Evolutionary conservation across 2,797 vertebrate species (phyloP).

Genomic region (Tauraco hartlaubi): DNA sequence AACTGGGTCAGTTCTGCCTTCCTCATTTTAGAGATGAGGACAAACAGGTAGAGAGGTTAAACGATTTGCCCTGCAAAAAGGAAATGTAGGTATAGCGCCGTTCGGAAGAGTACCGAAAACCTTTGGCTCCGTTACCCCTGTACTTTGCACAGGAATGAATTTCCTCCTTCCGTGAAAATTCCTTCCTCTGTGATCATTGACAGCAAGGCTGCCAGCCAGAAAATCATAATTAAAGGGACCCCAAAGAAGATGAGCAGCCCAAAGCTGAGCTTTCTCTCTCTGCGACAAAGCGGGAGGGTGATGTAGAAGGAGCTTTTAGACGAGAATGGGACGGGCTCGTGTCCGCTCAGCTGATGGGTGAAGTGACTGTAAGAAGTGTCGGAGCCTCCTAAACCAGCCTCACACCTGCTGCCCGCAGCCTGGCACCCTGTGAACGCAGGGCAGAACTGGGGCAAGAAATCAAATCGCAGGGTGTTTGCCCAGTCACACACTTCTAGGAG

Average conservation of each 20-base stretch:
- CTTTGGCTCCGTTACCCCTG: neutral
- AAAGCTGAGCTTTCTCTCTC: neutral
- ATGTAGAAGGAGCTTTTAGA: neutral
- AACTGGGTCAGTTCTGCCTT: slow-evolving; percentile 60
- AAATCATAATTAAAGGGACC: neutral
- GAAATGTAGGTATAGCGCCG: neutral
- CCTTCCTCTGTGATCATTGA: neutral
- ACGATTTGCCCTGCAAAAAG: slow-evolving; percentile 40
- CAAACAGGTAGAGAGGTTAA: slow-evolving; percentile 55
- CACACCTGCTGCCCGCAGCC: neutral
- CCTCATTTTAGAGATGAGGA: slow-evolving; percentile 31
- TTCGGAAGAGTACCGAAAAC: neutral
- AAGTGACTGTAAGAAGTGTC: neutral
- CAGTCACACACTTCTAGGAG: neutral
- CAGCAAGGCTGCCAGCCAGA: neutral
- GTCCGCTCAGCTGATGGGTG: neutral
- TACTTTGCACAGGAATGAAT: neutral
- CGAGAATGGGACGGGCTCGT: neutral
- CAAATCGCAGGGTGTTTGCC: neutral
- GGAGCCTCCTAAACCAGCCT: neutral
- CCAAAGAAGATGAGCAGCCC: neutral
- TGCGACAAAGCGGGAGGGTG: neutral
- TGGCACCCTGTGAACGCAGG: neutral
- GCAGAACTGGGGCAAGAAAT: neutral
- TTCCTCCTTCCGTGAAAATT: slow-evolving; percentile 5